Evolutionary conservation across 1,140 invertebrate genomes (phyloP), one percentile per base, ranked within the genome.

Genomic region (Melitaea cinxia): DNA sequence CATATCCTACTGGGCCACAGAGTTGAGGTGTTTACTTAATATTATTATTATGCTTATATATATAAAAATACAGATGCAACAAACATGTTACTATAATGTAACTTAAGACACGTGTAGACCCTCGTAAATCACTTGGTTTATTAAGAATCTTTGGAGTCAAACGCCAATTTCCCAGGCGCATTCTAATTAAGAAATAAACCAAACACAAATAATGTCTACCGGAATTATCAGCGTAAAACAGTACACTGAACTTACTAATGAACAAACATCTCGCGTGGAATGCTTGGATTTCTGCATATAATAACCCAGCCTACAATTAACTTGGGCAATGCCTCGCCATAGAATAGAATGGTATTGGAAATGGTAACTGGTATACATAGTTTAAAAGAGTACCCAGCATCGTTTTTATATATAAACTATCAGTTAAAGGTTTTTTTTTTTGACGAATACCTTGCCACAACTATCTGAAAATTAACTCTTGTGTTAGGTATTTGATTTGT

Each of bases 221-320:
- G 33, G 37, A 47, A 54, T 49, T 66, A 66, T 66, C 64, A 59
- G 49, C 30, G 26, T 45, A 55, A 55, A 55, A 55, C 54, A 30
- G 42, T 45, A 30, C 14, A 24, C 39, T 47, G 28, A 49, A 50
- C 42, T 64, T n/a, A 37, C 56, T 66, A 66, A 60, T 66, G 64
- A 66, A 66, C 26, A 55, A 37, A 66, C 50, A 55, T 54, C 50
- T 60, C 24, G 10, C 2, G 17, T 15, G 33, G 42, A 17, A 39
- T 64, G 30, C 60, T 42, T 47, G 50, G 60, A 54, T 54, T 52
- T 30, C 58, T 47, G 52, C 60, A 63, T 63, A 52, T 60, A 60
- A 60, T 60, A 63, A 63, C 60, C 17, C 12, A 14, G 14, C 23
- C 23, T 45, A 63, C 60, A 63, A 63, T 63, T 63, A 63, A 55